Conservation (phyloP, 2,888 invertebrate species). For the Ophion slaviceki region DNA sequence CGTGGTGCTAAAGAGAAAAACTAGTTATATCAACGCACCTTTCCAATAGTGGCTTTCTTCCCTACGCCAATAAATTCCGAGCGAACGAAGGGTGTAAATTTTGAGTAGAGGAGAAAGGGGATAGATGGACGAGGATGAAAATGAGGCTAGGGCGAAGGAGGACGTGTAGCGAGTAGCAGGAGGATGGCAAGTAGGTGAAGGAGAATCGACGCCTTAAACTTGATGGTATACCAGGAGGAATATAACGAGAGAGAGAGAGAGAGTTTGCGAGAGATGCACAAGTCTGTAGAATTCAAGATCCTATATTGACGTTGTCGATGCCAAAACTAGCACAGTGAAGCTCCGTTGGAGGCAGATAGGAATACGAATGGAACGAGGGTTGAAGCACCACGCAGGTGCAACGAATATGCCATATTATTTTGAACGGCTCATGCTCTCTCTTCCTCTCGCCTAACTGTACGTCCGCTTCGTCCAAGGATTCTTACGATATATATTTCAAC, state of each 20-base stretch:
- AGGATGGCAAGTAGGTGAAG: background rate
- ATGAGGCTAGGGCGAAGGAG: constrained; percentile 8
- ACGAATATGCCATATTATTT: constrained; percentile 63
- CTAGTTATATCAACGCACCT: background rate
- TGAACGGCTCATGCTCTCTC: constrained; percentile 48
- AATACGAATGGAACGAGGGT: constrained; percentile 35
- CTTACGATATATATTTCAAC: constrained; percentile 24
- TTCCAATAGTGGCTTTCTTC: constrained; percentile 1
- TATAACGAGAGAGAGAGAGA: constrained; percentile 44
- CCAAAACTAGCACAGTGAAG: constrained; percentile 52
- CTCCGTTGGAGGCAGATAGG: constrained; percentile 29
- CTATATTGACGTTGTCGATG: constrained; percentile 52
- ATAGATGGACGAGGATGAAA: constrained; percentile 19
- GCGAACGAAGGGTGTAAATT: constrained; percentile 20
- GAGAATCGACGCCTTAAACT: constrained; percentile 38
- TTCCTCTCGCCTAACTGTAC: constrained; percentile 13
- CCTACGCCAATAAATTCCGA: constrained; percentile 4
- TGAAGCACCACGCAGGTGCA: constrained; percentile 43
- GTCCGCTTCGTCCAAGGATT: constrained; percentile 24
- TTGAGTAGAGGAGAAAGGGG: background rate
- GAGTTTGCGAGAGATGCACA: constrained; percentile 48
- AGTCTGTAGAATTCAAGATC: constrained; percentile 51
- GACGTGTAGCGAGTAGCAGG: background rate
- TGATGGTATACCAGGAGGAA: constrained; percentile 45
- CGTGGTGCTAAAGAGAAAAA: background rate